Evolutionary conservation across 2,888 invertebrate genomes (phyloP), one percentile per base, ranked within the genome.

Genomic region (Calliphora vomitoria): DNA sequence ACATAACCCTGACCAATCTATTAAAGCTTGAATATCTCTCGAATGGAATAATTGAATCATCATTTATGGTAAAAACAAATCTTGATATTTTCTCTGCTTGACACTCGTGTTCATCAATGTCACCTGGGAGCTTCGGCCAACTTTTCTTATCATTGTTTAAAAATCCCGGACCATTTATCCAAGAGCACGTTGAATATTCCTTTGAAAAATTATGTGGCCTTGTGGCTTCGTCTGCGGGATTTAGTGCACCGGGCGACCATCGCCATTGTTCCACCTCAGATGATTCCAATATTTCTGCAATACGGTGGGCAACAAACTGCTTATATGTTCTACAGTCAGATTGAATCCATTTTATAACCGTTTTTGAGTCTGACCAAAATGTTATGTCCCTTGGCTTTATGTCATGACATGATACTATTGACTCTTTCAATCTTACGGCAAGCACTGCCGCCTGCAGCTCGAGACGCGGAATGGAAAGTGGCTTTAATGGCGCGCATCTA

Each of bases 371-470:
- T 15, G 55, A 74, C 75, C 75, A 71, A 35, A 71, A 53, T 44
- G 4, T 53, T 18, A 62, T 20, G 25, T 69, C 20, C 11, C 4
- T 62, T 74, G 68, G 74, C 11, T 35, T 68, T 80, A 74, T 68
- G 13, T 79, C 82, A 13, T 82, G 82, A 13, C 38, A 74, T 1
- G 58, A 35, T 20, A 66, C 18, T 58, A 82, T 74, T 3, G 80
- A 64, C 20, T 79, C 66, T 8, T 76, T 79, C 18, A 81, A 35
- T 47, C 85, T 68, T 13, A 47, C 53, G 35, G 79, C 84, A 2
- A 88, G 64, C 1, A 86, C 58, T 78, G 75, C n/a, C 0, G 80
- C 50, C 71, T 69, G 69, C 8, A 86, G 18, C 74, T 88, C 82
- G 5, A 84, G 72, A 3, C 84, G 66, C 5, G 79, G 86, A 62